These are phyloP conservation scores for Pocillopora meandrina DNA, from an alignment of 92 coral and sea anemone species.

Conservation along the genomic window DNA sequence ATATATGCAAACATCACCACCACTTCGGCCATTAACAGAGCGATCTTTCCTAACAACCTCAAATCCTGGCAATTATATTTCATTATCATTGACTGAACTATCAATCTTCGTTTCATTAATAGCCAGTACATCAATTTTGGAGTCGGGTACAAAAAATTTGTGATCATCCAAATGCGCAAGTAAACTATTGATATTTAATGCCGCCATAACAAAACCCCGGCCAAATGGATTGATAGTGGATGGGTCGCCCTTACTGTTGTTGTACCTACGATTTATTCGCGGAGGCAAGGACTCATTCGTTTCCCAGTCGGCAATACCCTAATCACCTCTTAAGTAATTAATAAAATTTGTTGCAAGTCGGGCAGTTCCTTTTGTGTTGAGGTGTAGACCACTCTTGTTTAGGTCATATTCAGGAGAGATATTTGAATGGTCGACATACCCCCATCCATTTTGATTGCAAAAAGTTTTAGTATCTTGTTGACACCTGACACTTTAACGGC, in stretches of 20 bases:
- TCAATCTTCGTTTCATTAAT: too few species aligned
- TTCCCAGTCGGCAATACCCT: too few species aligned
- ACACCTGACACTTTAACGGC: background rate
- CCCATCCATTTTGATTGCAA: slow-evolving; percentile 22
- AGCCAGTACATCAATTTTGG: too few species aligned
- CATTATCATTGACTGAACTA: too few species aligned
- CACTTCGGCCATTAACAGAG: background rate
- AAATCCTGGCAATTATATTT: background rate
- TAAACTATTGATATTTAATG: too few species aligned
- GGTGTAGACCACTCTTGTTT: slow-evolving; percentile 8
- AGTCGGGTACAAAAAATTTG: too few species aligned
- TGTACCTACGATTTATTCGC: too few species aligned
- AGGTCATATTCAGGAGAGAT: background rate
- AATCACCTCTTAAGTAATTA: background rate
- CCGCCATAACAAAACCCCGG: too few species aligned
- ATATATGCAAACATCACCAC: slow-evolving; percentile 33
- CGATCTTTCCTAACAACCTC: background rate
- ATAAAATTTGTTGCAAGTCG: slow-evolving; percentile 12
- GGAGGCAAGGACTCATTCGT: too few species aligned
- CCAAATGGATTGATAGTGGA: too few species aligned
- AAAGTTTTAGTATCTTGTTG: slow-evolving; percentile 2
- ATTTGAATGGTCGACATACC: slow-evolving; percentile 5
- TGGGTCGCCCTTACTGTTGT: too few species aligned
- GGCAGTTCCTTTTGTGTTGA: background rate
- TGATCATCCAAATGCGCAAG: too few species aligned